These are phyloP conservation scores for Heliconius sara DNA, from an alignment of 2,888 invertebrate genomes.

Conservation along the genomic window DNA sequence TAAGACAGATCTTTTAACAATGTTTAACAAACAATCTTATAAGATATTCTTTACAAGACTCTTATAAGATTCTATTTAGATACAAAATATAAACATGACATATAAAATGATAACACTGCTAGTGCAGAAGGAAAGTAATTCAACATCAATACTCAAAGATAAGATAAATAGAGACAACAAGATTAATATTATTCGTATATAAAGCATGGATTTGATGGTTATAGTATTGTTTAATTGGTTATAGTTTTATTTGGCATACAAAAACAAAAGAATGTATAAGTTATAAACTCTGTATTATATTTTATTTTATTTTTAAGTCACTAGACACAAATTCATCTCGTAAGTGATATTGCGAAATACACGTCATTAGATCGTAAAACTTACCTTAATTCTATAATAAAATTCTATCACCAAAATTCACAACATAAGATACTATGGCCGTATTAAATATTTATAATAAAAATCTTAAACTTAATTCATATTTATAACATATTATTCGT, in stretches of 20 bases:
- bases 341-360: conserved; percentile 57
- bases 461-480: conserved; percentile 39
- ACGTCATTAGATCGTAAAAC: conserved; percentile 73
- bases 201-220: conserved; percentile 39
- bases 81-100: conserved; percentile 18
- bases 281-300: background rate
- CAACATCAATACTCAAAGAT: conserved; percentile 28
- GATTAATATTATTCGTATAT: conserved; percentile 26
- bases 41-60: conserved; percentile 10
- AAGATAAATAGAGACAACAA: conserved; percentile 31
- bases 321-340: conserved; percentile 34
- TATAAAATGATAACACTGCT: conserved; percentile 26
- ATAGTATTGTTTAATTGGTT: conserved; percentile 28
- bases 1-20: background rate
- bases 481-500: conserved; percentile 44
- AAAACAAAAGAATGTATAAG: conserved; percentile 24
- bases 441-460: conserved; percentile 44
- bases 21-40: conserved; percentile 9
- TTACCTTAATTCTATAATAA: conserved; percentile 58
- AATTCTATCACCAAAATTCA: conserved; percentile 56
- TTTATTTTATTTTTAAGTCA: conserved; percentile 21
- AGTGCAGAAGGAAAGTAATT: conserved; percentile 14
- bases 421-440: conserved; percentile 54
- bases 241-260: conserved; percentile 5
- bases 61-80: conserved; percentile 24